phyloP scores from a whole-genome alignment of 2,888 invertebrate genomes.

The Junonia oenone region DNA sequence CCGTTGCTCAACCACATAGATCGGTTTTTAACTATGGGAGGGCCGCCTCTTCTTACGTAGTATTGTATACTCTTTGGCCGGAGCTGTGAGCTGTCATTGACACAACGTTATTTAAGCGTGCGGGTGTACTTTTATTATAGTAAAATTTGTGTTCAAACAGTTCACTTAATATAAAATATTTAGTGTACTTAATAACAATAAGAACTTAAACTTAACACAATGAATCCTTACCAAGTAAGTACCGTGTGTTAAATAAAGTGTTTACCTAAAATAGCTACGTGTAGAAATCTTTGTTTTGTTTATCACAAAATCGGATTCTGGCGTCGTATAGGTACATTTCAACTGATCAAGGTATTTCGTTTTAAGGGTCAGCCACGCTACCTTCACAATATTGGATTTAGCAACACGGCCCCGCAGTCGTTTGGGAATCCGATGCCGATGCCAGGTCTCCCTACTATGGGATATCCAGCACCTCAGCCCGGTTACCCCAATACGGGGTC shows the following conservation, averaged over 20 bases:
- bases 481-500: constrained; percentile 48
- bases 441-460: constrained; percentile 64
- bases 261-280: constrained; percentile 3
- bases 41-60: no score
- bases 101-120: neutral
- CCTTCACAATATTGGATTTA: constrained; percentile 70
- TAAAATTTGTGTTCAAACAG: neutral
- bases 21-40: no score
- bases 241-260: constrained; percentile 18
- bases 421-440: constrained; percentile 73
- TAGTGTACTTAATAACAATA: constrained; percentile 5
- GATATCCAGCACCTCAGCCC: constrained; percentile 59
- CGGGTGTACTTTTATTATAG: neutral
- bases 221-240: constrained; percentile 65
- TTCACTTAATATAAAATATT: neutral
- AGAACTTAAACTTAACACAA: constrained; percentile 33
- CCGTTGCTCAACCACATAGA: no score
- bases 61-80: no score
- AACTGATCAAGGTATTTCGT: constrained; percentile 26
- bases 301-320: constrained; percentile 48
- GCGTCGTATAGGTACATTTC: constrained; percentile 11
- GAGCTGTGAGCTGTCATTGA: neutral
- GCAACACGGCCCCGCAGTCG: constrained; percentile 70
- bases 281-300: constrained; percentile 49
- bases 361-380: constrained; percentile 74